phyloP scores from a whole-genome alignment of 2,797 vertebrate genomes.

The Hyperoplus immaculatus region DNA sequence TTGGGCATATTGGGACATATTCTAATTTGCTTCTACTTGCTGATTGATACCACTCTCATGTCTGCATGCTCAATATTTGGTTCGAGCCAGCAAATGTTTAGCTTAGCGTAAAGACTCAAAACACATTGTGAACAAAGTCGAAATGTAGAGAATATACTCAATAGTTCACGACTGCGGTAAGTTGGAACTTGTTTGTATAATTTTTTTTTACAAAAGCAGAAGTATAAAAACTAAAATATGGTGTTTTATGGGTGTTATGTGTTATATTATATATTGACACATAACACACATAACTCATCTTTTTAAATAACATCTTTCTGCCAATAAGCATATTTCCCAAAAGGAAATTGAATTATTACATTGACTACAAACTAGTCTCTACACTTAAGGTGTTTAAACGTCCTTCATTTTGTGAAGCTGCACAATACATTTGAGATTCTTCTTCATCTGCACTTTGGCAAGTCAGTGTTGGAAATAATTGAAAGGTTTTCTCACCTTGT shows the following conservation, averaged over 20 bases:
- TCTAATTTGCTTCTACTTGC: not conserved
- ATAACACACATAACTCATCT: not conserved
- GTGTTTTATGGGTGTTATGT: not conserved
- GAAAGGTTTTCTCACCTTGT: constrained; percentile 88
- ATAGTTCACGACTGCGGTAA: not conserved
- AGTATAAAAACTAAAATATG: not conserved
- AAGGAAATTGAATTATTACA: not conserved
- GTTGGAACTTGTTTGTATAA: not conserved
- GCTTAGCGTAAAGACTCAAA: constrained; percentile 16
- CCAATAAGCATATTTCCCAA: not conserved
- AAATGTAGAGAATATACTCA: too few relatives aligned
- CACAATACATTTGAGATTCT: not conserved
- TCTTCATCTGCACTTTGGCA: not conserved
- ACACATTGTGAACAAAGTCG: not conserved
- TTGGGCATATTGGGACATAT: not conserved
- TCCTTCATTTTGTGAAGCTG: not conserved
- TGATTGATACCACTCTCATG: not conserved
- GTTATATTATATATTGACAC: not conserved
- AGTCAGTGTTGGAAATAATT: not conserved
- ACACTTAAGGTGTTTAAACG: not conserved
- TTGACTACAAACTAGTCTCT: not conserved
- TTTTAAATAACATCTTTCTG: not conserved
- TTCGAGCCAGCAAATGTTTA: not conserved
- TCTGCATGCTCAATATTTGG: not conserved
- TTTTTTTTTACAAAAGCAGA: not conserved